These are phyloP conservation scores for Eledone cirrhosa DNA, from an alignment of 2,888 invertebrate species.

Conservation along the genomic window DNA sequence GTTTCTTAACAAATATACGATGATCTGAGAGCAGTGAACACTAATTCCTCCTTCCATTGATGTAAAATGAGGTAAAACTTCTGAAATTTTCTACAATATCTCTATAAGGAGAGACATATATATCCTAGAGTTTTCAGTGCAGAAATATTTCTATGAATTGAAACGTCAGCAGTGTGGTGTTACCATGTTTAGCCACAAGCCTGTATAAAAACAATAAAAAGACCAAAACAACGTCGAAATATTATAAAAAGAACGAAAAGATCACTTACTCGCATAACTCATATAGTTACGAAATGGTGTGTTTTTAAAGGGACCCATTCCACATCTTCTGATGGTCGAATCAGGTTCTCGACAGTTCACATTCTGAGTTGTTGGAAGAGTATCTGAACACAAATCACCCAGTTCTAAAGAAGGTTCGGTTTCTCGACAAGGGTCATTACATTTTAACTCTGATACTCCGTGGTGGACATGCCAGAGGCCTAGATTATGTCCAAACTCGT, in stretches of 20 bases:
- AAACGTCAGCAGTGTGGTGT: too few relatives aligned
- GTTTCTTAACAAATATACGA: too few relatives aligned
- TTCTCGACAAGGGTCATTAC: conserved; percentile 59
- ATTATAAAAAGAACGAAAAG: too few relatives aligned
- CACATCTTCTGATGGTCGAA: conserved; percentile 41
- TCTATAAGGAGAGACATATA: too few relatives aligned
- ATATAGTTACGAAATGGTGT: conserved; percentile 62
- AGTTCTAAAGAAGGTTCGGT: conserved; percentile 52
- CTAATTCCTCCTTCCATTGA: too few relatives aligned
- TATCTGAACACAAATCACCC: conserved; percentile 65
- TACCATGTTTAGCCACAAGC: too few relatives aligned
- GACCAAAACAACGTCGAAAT: background rate
- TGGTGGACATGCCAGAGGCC: conserved; percentile 65
- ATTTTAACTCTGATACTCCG: conserved; percentile 59
- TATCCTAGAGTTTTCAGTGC: too few relatives aligned
- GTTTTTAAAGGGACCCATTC: conserved; percentile 43
- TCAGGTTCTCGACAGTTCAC: conserved; percentile 53
- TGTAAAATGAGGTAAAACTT: too few relatives aligned
- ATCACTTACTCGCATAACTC: conserved; percentile 59
- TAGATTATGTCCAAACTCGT: conserved; percentile 64
- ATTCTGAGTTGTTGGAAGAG: conserved; percentile 58
- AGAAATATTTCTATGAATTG: too few relatives aligned
- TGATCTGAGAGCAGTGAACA: too few relatives aligned
- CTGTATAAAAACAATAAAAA: background rate
- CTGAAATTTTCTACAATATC: too few relatives aligned